Conservation (phyloP, 2,113 vertebrate genomes). For the Nansenia antarctica region DNA sequence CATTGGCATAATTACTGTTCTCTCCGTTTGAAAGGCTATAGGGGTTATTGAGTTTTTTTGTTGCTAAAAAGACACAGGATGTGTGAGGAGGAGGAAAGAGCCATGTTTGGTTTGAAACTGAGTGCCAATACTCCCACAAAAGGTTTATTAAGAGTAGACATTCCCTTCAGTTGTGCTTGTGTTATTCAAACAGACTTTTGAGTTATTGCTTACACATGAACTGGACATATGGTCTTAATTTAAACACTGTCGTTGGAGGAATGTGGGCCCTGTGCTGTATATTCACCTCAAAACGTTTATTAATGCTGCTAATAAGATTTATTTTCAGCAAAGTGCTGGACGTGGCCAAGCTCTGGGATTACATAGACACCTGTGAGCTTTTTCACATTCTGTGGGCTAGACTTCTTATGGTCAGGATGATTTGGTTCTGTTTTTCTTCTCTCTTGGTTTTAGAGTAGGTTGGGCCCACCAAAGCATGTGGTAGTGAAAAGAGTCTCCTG, state of each 20-base stretch:
- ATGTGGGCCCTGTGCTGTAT: constrained; percentile 18
- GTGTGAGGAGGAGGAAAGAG: neutral
- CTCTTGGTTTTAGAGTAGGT: too few species aligned
- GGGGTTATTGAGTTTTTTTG: too few species aligned
- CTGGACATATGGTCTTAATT: constrained; percentile 60
- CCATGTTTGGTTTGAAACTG: constrained; percentile 1
- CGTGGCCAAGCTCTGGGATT: constrained; percentile 31
- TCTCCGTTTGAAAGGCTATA: too few species aligned
- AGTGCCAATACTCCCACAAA: neutral
- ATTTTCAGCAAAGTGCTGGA: constrained; percentile 45
- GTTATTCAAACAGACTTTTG: constrained; percentile 17
- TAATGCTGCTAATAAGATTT: constrained; percentile 50
- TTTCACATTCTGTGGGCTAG: constrained; percentile 17
- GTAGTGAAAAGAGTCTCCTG: constrained; percentile 27
- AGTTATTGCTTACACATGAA: constrained; percentile 16
- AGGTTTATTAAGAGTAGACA: constrained; percentile 1
- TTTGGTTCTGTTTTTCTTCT: constrained; percentile 39
- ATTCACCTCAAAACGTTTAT: constrained; percentile 39
- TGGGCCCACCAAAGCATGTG: constrained; percentile 29
- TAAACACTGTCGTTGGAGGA: constrained; percentile 43
- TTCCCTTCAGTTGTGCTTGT: constrained; percentile 6
- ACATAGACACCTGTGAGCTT: constrained; percentile 36
- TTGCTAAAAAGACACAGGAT: constrained; percentile 2
- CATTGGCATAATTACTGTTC: too few species aligned
- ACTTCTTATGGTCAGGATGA: constrained; percentile 36